phyloP scores from a whole-genome alignment of 2,888 invertebrate species.

The Tipula unca region DNA sequence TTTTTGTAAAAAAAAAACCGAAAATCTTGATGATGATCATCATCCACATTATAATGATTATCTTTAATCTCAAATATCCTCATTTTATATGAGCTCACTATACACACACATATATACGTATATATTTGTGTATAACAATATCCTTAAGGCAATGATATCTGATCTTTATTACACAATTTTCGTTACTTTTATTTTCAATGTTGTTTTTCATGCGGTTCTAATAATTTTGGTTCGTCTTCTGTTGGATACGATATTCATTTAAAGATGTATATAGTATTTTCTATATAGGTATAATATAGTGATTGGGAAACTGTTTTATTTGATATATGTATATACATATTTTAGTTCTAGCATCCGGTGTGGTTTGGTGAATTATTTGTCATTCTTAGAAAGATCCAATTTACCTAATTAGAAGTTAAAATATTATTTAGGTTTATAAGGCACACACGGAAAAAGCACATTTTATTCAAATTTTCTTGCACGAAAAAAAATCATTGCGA shows the following conservation, averaged over 20 bases:
- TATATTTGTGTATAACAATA: slow-evolving; percentile 2
- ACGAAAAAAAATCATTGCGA: too few relatives aligned
- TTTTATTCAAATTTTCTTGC: too few relatives aligned
- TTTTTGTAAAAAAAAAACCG: neutral
- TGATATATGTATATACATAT: neutral
- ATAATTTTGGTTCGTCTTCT: neutral
- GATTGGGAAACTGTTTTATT: neutral
- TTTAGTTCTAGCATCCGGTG: neutral
- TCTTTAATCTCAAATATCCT: slow-evolving; percentile 18
- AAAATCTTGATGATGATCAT: slow-evolving; percentile 1
- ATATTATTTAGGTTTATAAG: too few relatives aligned
- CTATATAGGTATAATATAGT: neutral
- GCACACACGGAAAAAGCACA: too few relatives aligned
- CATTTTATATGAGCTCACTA: neutral
- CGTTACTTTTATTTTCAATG: slow-evolving; percentile 8
- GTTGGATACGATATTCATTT: neutral
- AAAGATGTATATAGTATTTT: neutral
- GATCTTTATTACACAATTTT: slow-evolving; percentile 18
- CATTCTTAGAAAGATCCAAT: neutral
- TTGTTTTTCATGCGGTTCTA: neutral
- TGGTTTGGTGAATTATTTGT: neutral
- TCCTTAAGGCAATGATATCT: slow-evolving; percentile 19
- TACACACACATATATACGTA: neutral
- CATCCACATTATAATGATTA: slow-evolving; percentile 15
- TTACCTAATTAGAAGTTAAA: neutral